These are phyloP conservation scores for Mus spicilegus DNA, from an alignment of 2,113 vertebrate species.

Conservation along the genomic window DNA sequence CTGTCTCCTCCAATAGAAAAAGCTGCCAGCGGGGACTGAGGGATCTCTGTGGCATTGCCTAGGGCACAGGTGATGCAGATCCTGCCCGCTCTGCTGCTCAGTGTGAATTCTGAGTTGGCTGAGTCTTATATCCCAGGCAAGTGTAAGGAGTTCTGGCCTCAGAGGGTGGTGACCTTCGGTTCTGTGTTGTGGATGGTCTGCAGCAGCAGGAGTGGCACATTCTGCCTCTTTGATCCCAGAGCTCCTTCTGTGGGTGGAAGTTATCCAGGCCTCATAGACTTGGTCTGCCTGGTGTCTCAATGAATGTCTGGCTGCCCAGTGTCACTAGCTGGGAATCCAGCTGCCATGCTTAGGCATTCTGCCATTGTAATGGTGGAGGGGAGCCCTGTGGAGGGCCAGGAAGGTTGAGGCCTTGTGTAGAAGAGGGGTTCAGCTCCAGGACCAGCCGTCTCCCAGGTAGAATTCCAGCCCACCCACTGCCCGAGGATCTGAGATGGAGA, in stretches of 20 bases:
- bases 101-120: not conserved
- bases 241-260: too few relatives aligned
- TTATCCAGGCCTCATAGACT: too few relatives aligned
- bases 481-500: not conserved
- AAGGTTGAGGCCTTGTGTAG: not conserved
- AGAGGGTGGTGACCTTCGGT: not conserved
- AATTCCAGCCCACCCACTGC: not conserved
- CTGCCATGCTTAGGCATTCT: not conserved
- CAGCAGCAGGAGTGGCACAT: rapidly evolving
- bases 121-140: not conserved
- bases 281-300: not conserved
- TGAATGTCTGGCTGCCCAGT: not conserved
- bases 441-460: not conserved
- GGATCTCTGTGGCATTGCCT: not conserved
- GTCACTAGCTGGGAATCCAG: not conserved
- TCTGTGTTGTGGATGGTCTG: not conserved
- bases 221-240: not conserved
- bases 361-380: not conserved
- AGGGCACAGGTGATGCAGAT: not conserved
- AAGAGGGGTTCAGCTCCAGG: rapidly evolving
- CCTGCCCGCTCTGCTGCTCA: not conserved
- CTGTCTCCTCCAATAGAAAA: too few relatives aligned
- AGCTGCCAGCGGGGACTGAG: not conserved
- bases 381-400: too few relatives aligned
- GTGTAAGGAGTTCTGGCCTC: not conserved